Conservation (phyloP, 2,113 vertebrate species). For the Hemicordylus capensis region DNA sequence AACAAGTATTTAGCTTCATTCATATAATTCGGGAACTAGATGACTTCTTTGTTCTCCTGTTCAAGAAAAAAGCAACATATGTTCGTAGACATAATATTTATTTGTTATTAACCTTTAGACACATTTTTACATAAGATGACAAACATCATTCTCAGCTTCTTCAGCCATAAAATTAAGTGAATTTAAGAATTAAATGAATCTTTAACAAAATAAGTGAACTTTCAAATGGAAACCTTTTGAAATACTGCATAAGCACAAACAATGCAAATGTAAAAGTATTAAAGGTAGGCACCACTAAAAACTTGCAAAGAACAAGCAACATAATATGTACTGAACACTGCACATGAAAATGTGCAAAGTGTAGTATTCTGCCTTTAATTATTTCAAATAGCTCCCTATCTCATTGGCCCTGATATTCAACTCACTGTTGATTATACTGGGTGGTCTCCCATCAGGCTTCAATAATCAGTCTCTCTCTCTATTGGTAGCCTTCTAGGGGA, state of each 20-base stretch:
- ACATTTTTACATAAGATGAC: too few relatives aligned
- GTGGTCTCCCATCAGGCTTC: constrained; percentile 92
- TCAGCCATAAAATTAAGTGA: not conserved
- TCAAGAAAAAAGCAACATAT: constrained; percentile 20
- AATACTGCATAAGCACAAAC: not conserved
- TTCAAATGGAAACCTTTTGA: constrained; percentile 26
- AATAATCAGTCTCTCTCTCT: constrained; percentile 80
- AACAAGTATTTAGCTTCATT: constrained; percentile 36
- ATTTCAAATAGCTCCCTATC: constrained; percentile 75
- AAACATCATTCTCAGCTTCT: not conserved
- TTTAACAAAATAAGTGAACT: not conserved
- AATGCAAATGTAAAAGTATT: not conserved
- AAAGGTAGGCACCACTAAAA: constrained; percentile 6
- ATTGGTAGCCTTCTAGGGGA: constrained; percentile 84
- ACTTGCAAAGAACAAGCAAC: not conserved
- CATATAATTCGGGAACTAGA: not conserved
- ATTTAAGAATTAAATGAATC: too few relatives aligned
- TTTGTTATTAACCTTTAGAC: constrained; percentile 35
- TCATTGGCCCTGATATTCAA: constrained; percentile 81
- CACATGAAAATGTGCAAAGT: not conserved
- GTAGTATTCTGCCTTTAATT: constrained; percentile 69
- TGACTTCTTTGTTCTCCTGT: constrained; percentile 22
- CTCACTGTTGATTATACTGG: constrained; percentile 81
- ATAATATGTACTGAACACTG: not conserved
- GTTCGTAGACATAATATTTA: constrained; percentile 36